Evolutionary conservation across 2,888 invertebrate species (phyloP).

Genomic region (Machimus rusticus): DNA sequence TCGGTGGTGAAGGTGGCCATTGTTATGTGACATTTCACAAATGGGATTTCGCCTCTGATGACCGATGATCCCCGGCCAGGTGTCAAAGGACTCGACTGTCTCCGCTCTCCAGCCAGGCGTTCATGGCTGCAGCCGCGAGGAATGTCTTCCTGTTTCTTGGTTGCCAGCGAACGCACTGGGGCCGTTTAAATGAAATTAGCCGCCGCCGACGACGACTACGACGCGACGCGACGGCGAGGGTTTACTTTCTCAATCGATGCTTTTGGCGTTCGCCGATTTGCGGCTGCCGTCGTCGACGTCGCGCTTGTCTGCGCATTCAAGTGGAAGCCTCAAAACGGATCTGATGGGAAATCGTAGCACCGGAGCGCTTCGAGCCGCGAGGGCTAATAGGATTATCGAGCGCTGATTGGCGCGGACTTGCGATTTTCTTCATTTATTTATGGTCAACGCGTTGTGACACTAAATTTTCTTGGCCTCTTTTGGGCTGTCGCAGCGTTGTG

Average conservation of each 20-base stretch:
- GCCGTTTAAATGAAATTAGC: slow-evolving; percentile 22
- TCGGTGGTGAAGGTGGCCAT: slow-evolving; percentile 9
- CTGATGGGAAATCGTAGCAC: slow-evolving; percentile 5
- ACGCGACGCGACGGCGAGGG: background rate
- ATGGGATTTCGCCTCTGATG: slow-evolving; percentile 17
- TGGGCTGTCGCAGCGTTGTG: background rate
- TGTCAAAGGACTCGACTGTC: background rate
- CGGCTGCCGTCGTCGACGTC: background rate
- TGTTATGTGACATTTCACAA: slow-evolving; percentile 36
- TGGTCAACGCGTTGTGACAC: slow-evolving; percentile 8
- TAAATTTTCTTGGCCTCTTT: slow-evolving; percentile 22
- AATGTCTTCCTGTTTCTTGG: slow-evolving; percentile 3
- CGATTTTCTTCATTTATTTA: slow-evolving; percentile 28
- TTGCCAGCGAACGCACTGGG: background rate
- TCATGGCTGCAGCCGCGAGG: background rate
- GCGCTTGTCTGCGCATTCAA: background rate
- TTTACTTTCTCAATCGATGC: background rate
- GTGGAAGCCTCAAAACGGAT: slow-evolving; percentile 16
- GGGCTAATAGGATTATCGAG: slow-evolving; percentile 32
- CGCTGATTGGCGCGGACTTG: slow-evolving; percentile 9
- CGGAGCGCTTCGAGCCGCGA: background rate
- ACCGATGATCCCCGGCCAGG: slow-evolving; percentile 8
- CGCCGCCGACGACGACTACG: background rate
- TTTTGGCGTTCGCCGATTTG: slow-evolving; percentile 9
- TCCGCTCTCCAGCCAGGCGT: background rate